A percentile compares a stretch with the other conserved stretches of the same genome.
Conservation (phyloP, 2,797 vertebrate genomes). For the Notoglanidium macrostoma region DNA sequence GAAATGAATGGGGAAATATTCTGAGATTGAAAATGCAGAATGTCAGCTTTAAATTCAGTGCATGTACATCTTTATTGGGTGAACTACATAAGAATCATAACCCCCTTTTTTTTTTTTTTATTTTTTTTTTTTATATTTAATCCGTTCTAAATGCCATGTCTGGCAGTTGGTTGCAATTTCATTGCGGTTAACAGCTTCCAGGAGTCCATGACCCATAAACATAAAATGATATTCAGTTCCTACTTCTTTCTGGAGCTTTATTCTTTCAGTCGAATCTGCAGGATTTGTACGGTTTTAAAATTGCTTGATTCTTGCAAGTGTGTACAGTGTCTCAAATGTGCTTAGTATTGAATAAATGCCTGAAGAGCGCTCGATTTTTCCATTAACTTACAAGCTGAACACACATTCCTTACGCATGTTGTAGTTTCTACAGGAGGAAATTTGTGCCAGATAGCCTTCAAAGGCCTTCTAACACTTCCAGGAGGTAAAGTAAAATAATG, state of each 20-base stretch:
- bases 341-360: background rate
- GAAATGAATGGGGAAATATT: background rate
- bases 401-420: background rate
- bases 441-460: conserved; percentile 5
- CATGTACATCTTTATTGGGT: conserved; percentile 2
- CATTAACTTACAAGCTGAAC: background rate
- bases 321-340: background rate
- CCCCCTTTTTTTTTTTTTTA: background rate
- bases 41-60: background rate
- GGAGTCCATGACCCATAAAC: conserved; percentile 11
- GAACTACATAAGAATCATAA: background rate
- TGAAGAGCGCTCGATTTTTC: background rate
- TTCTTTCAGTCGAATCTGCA: background rate
- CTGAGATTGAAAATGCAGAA: background rate
- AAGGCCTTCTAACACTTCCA: background rate
- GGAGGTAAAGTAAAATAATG: background rate
- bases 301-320: background rate
- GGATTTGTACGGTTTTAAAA: background rate
- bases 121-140: background rate
- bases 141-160: conserved; percentile 2
- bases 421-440: background rate
- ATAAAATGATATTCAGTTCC: background rate
- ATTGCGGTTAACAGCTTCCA: background rate
- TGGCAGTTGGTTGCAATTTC: background rate
- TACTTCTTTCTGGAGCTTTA: background rate